Evolutionary conservation across 2,113 vertebrate species (phyloP), one percentile per base, ranked within the genome.

Genomic region (Boleophthalmus pectinirostris): DNA sequence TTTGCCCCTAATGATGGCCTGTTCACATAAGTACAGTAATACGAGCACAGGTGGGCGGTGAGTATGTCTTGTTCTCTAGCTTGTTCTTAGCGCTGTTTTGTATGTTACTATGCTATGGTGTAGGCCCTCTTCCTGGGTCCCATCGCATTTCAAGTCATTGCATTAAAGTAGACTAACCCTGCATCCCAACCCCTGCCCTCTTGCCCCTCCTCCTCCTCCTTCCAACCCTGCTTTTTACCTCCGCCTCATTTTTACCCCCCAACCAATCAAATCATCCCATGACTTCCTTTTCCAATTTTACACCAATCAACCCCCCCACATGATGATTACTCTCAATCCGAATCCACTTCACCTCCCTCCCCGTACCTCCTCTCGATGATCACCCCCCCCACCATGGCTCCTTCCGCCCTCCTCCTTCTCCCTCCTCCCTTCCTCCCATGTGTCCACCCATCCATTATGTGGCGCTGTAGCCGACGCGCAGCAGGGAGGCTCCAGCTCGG

Each of bases 401-500:
- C 64, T 12, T 66, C 51, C 81, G 33, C 67, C 66, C 79, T 63
- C 25, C 56, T 25, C 29, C 47, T 58, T 68, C 35, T 29, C 72
- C 72, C 60, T 14, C 43, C 71, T 51, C 72, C 60, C 56, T 3
- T 51, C 72, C 64, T 56, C 58, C 68, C 79, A 63, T 43, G 82
- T 77, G 75, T 81, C 75, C 78, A 51, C 73, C 73, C 73, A 68
- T 75, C 75, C 66, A 68, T 84, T 82, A 15, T 60, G 76, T 58
- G 85, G 74, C 65, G 23, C 85, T 86, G 15, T 90, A 96, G 95
- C 92, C 77, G 91, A 91, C 14, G 76, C 80, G 35, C 85, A 93
- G 76, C 93, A 95, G 87, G 94, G 91, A 0, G 95, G 96, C 23
- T 93, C 94, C 70, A 93, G 93, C 7, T 85, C 86, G 1, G 96